A percentile compares a stretch with the other conserved stretches of the same genome.
These are phyloP conservation scores for Orchesellides sinensis DNA, from an alignment of 2,888 invertebrate species.

Conservation along the genomic window DNA sequence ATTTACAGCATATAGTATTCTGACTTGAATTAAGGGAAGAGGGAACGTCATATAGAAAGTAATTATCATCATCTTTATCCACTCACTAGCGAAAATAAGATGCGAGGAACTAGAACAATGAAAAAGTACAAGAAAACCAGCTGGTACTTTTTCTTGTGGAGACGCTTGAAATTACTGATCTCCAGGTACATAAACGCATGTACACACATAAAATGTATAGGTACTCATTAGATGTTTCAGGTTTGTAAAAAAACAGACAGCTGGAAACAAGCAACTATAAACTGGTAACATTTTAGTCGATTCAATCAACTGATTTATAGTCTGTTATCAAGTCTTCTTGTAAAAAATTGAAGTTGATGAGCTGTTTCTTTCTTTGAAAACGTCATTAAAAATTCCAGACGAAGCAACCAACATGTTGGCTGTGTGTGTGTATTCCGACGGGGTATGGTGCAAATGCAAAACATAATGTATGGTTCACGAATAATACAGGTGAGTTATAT, in stretches of 20 bases:
- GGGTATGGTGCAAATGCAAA: neutral
- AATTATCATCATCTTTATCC: slow-evolving; percentile 38
- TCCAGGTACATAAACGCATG: too few species aligned
- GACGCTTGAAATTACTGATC: neutral
- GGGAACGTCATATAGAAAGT: slow-evolving; percentile 16
- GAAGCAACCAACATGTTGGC: neutral
- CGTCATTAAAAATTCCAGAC: slow-evolving; percentile 47
- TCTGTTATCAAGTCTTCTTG: slow-evolving; percentile 28
- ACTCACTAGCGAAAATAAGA: slow-evolving; percentile 37
- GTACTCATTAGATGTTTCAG: neutral
- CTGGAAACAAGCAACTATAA: slow-evolving; percentile 53
- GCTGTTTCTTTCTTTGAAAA: slow-evolving; percentile 20
- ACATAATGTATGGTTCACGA: neutral
- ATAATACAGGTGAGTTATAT: slow-evolving; percentile 17
- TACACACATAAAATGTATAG: slow-evolving; percentile 8
- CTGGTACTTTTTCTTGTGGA: slow-evolving; percentile 36
- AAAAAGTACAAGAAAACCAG: slow-evolving; percentile 33
- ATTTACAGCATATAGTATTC: neutral
- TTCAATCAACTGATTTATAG: slow-evolving; percentile 59
- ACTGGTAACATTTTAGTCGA: slow-evolving; percentile 41
- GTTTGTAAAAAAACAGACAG: slow-evolving; percentile 27
- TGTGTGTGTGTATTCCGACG: neutral
- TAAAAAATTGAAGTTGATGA: slow-evolving; percentile 2
- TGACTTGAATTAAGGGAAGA: neutral
- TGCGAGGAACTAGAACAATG: slow-evolving; percentile 46